These are phyloP conservation scores for Aleiodes alternator DNA, from an alignment of 2,888 invertebrate genomes.

Conservation along the genomic window DNA sequence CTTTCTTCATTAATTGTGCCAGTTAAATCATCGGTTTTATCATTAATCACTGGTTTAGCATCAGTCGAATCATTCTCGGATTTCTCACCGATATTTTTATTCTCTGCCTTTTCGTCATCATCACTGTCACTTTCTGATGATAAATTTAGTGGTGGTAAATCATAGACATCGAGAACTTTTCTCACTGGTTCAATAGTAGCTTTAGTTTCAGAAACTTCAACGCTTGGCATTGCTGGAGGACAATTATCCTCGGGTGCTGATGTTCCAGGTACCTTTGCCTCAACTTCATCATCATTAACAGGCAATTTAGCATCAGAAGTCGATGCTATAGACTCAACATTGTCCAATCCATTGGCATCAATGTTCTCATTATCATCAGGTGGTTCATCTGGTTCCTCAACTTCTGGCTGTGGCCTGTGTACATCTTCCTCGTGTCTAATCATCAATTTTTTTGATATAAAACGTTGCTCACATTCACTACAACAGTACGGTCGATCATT, in stretches of 20 bases:
- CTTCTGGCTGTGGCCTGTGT: slow-evolving; percentile 77
- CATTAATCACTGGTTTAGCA: neutral
- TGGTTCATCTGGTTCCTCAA: neutral
- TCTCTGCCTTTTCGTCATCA: slow-evolving; percentile 72
- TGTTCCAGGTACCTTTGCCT: slow-evolving; percentile 47
- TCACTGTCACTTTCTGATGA: slow-evolving; percentile 90
- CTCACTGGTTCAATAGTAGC: slow-evolving; percentile 71
- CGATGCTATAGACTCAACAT: slow-evolving; percentile 45
- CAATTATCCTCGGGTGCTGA: slow-evolving; percentile 8
- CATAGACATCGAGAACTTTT: slow-evolving; percentile 80
- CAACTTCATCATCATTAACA: slow-evolving; percentile 13
- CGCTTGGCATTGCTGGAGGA: slow-evolving; percentile 49
- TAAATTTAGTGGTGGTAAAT: slow-evolving; percentile 88
- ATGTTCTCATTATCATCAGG: slow-evolving; percentile 50
- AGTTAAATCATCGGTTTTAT: neutral
- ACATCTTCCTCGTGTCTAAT: slow-evolving; percentile 81
- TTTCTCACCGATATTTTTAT: slow-evolving; percentile 57
- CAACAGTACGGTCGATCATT: slow-evolving; percentile 85
- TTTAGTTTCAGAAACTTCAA: slow-evolving; percentile 58
- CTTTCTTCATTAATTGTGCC: slow-evolving; percentile 6
- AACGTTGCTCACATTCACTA: slow-evolving; percentile 85
- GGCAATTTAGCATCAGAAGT: slow-evolving; percentile 15
- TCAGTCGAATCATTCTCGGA: slow-evolving; percentile 34
- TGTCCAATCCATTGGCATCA: slow-evolving; percentile 60
- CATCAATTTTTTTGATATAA: slow-evolving; percentile 88